A percentile compares a stretch with the other conserved stretches of the same genome.
Conservation (phyloP, 2,797 vertebrate species). For the Sebastes ruberrimus region DNA sequence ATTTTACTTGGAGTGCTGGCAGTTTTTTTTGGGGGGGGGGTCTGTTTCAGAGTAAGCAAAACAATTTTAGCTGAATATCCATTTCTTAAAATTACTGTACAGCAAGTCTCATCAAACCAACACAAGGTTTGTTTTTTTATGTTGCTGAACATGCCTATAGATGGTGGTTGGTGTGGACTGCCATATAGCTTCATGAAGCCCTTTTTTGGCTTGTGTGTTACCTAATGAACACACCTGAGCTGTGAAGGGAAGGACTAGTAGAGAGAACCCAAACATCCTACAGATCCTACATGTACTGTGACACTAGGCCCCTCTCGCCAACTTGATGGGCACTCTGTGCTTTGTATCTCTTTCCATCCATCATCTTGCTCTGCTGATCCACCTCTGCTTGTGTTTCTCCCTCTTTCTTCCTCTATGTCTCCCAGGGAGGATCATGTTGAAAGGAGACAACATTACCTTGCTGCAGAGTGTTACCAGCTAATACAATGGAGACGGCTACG, state of each 20-base stretch:
- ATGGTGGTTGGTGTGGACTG: background rate
- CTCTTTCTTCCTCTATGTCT: slow-evolving; percentile 8
- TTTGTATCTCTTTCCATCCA: slow-evolving; percentile 6
- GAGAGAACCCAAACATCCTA: background rate
- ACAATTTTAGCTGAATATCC: background rate
- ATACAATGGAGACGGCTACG: background rate
- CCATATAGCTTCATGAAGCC: background rate
- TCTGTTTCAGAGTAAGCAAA: too few relatives aligned
- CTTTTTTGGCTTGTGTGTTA: too few relatives aligned
- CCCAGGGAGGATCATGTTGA: slow-evolving; percentile 86
- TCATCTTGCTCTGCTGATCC: slow-evolving; percentile 16
- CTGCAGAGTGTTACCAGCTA: slow-evolving; percentile 84
- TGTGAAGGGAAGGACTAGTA: background rate
- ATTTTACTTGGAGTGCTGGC: too few relatives aligned
- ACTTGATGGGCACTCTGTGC: background rate
- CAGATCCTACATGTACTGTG: background rate
- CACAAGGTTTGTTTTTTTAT: background rate
- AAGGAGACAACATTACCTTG: slow-evolving; percentile 88
- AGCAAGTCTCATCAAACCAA: background rate
- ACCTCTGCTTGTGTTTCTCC: background rate
- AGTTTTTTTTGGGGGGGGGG: too few relatives aligned
- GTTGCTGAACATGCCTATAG: background rate
- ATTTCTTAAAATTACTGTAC: background rate
- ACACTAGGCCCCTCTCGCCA: background rate
- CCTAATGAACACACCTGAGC: background rate